Conservation (phyloP, 2,113 vertebrate species). For the Macrotus californicus region DNA sequence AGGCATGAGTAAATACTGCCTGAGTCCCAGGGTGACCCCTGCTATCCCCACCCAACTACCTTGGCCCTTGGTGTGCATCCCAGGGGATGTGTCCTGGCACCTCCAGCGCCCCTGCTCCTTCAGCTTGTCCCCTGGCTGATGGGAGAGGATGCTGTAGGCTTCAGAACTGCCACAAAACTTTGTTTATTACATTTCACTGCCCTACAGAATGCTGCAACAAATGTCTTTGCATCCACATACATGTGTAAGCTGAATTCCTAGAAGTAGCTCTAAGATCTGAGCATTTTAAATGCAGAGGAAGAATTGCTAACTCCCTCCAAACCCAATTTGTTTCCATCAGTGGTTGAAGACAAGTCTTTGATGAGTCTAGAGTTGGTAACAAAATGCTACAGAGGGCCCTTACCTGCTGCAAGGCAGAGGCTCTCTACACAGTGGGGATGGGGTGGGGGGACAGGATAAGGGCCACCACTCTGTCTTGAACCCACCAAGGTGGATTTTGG, state of each 20-base stretch:
- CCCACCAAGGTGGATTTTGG: neutral
- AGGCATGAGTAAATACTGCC: neutral
- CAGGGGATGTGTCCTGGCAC: neutral
- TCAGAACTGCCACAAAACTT: neutral
- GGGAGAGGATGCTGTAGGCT: fast-evolving
- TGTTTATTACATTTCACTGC: fast-evolving
- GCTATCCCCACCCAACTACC: too few relatives aligned
- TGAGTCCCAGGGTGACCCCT: neutral
- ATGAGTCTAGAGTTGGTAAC: neutral
- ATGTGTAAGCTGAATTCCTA: fast-evolving
- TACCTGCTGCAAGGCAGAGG: neutral
- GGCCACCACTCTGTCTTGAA: fast-evolving
- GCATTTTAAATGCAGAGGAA: neutral
- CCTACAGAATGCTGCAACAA: neutral
- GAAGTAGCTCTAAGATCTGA: neutral
- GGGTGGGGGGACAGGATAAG: fast-evolving
- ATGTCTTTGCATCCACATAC: fast-evolving
- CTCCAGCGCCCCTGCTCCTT: fast-evolving
- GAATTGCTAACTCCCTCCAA: neutral
- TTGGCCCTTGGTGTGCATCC: neutral
- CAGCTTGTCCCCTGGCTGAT: neutral
- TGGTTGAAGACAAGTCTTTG: neutral
- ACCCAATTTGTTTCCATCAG: neutral
- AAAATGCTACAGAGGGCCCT: fast-evolving
- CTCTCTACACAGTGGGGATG: fast-evolving